Base-by-base conservation (phyloP, 2,113 vertebrate genomes). In the Ochotona curzoniae region DNA sequence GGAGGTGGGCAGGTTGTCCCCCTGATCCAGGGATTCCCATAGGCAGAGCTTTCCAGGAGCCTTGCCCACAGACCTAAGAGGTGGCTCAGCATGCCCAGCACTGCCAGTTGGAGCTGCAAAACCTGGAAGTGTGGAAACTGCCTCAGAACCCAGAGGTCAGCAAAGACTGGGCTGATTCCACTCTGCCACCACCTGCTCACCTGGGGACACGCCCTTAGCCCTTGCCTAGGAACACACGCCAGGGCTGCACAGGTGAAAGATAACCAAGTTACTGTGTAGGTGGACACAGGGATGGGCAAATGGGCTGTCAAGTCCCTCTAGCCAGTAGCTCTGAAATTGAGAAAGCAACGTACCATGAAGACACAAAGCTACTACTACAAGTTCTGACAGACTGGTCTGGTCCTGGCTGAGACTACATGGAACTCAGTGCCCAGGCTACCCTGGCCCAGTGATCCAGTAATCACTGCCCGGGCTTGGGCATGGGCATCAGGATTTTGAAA, bases 331-430 rank as follows among this genome's bases (percentile, higher is more conserved):
- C 70, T 90, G n/a, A 49, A n/a, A 79, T 54, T 63, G 57, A 25
- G 73, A 4, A 3, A 8, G 10, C 14, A 4, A 1, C 0, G 3
- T 9, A 30, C 18, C 54, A 2, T 14, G 76, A 26, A 35, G 54
- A 60, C 26, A 69, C 9, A 5, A 0, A 8, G 8, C 30, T 35
- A 23, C 54, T 6, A 1, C 3, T 38, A n/a, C 73, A 69, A 47
- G 17, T 70, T 80, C 64, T 81, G 51, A 60, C n/a, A 69, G 38
- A 23, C 5, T 8, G 7, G 38, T 70, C 78, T 83, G 30, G 79
- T 12, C 14, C 47, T 57, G 47, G 66, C 44, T 66, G 64, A 28
- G 5, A 3, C 47, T 64, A 44, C 38, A 44, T 44, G 51, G 89
- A 70, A 47, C 28, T 1, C 0, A 0, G 32, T 30, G 47, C 66